Conservation (phyloP, 2,113 vertebrate species). For the Pagrus major region DNA sequence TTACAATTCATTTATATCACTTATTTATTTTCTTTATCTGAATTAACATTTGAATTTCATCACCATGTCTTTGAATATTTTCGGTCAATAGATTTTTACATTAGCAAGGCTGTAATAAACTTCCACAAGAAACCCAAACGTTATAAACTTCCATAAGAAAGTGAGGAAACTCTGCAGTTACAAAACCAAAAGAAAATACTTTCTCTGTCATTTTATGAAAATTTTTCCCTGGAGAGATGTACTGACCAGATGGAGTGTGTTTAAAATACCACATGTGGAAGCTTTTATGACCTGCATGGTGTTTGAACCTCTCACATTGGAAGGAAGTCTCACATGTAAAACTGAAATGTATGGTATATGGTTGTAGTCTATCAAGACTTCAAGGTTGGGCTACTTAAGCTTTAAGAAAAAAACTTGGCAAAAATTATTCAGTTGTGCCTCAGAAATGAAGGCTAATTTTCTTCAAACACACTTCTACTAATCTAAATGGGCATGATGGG, state of each 20-base stretch:
- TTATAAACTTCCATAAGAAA: neutral
- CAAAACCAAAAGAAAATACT: conserved; percentile 13
- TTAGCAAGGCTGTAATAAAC: no score
- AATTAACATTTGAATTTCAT: no score
- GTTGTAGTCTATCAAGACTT: neutral
- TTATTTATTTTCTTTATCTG: no score
- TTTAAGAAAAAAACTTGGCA: neutral
- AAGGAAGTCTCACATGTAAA: neutral
- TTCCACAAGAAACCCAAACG: no score
- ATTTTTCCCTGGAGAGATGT: neutral
- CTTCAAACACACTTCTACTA: neutral
- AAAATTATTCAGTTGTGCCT: no score
- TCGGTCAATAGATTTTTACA: neutral
- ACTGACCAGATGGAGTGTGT: neutral
- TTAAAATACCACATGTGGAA: conserved; percentile 2
- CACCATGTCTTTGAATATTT: neutral
- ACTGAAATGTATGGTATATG: neutral
- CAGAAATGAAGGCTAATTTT: neutral
- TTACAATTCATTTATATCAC: no score
- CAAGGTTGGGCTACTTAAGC: neutral
- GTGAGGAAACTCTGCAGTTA: neutral
- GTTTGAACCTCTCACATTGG: neutral
- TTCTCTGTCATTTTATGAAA: neutral
- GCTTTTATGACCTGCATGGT: neutral
- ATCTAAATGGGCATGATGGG: conserved; percentile 5